phyloP scores from a whole-genome alignment of 2,113 vertebrate species.

The Ivindomyrus marchei region DNA sequence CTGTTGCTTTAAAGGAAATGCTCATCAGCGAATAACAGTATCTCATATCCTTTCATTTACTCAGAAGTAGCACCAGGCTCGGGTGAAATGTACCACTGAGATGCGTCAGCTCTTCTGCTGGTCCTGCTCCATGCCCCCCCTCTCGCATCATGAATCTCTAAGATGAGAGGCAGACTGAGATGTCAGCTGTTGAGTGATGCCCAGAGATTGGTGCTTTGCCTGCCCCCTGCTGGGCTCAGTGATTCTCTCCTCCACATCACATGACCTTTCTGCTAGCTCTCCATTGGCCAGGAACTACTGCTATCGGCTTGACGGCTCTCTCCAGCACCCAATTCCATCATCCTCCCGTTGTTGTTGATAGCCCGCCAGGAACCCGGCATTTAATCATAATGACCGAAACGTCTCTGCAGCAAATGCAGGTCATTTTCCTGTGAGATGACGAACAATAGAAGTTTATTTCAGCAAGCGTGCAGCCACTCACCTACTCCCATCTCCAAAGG shows the following conservation, averaged over 20 bases:
- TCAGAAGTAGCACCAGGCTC: neutral
- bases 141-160: neutral
- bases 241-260: neutral
- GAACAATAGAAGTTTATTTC: neutral
- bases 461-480: neutral
- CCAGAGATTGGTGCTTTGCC: neutral
- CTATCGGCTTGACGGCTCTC: neutral
- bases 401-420: neutral
- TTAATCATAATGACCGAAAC: neutral
- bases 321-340: neutral
- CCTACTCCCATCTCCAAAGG: neutral
- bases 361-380: neutral
- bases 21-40: neutral
- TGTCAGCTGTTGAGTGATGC: too few species aligned
- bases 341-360: neutral
- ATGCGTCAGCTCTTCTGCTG: too few species aligned
- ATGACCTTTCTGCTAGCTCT: neutral
- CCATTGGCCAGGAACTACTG: neutral
- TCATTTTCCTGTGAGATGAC: neutral
- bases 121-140: neutral
- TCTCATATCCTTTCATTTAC: neutral
- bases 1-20: neutral
- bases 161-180: neutral
- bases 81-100: neutral
- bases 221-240: neutral